Conservation (phyloP, 2,797 vertebrate species). For the Megalops cyprinoides region DNA sequence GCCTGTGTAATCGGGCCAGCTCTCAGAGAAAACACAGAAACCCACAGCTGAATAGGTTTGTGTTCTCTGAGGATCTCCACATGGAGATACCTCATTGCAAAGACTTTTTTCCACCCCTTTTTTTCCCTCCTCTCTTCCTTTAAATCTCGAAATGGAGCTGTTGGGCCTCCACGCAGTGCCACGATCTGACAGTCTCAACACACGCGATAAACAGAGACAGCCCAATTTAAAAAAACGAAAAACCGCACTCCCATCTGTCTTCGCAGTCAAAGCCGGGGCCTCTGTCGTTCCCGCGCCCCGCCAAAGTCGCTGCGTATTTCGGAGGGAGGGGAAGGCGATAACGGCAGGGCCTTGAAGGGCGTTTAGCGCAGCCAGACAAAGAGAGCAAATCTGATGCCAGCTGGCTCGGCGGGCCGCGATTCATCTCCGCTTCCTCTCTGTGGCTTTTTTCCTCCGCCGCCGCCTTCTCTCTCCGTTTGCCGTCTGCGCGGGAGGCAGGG, state of each 20-base stretch:
- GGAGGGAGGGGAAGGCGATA: neutral
- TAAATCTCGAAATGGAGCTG: neutral
- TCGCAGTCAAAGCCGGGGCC: neutral
- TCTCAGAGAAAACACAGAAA: neutral
- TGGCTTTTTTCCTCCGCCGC: neutral
- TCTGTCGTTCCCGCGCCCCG: neutral
- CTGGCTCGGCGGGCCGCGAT: neutral
- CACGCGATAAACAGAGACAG: neutral
- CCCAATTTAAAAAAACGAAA: neutral
- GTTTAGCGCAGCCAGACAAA: slow-evolving; percentile 4
- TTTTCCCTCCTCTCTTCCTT: neutral
- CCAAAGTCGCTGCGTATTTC: neutral
- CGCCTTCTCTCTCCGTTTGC: slow-evolving; percentile 48
- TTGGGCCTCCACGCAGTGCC: neutral
- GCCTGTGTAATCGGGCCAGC: neutral
- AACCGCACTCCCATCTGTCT: neutral
- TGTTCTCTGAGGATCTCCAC: neutral
- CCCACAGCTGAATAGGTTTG: no score
- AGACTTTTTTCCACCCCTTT: neutral
- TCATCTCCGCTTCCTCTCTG: neutral
- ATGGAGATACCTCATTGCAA: neutral
- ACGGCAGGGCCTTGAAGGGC: neutral
- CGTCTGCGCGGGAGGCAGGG: slow-evolving; percentile 47
- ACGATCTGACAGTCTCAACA: neutral
- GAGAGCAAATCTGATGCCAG: neutral